Percentiles rank a stretch among this genome's conserved stretches.
Conservation (phyloP, 2,113 vertebrate species). For the Anas platyrhynchos region DNA sequence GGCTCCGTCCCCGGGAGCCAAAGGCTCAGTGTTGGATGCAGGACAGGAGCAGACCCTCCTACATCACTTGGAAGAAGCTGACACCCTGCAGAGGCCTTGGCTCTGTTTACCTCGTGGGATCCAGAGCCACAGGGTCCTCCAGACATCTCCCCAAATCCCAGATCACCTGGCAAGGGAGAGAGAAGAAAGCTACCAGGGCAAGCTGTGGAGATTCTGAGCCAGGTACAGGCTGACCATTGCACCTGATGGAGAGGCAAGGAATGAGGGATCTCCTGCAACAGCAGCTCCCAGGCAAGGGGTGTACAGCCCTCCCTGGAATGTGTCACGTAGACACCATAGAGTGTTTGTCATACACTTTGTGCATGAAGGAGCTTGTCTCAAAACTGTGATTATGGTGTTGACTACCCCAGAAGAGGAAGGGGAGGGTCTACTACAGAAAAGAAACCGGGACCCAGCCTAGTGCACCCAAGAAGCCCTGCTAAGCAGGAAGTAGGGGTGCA, state of each 20-base stretch:
- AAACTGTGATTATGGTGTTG: neutral
- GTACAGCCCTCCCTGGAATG: neutral
- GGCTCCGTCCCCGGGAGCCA: neutral
- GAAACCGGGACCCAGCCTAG: neutral
- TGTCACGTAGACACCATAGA: neutral
- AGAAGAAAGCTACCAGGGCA: neutral
- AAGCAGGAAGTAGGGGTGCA: neutral
- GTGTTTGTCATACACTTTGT: neutral
- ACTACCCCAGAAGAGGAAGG: neutral
- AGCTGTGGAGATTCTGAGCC: neutral
- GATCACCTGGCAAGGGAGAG: neutral
- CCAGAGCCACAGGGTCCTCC: neutral
- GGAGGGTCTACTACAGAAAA: neutral
- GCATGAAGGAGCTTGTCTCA: neutral
- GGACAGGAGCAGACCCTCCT: neutral
- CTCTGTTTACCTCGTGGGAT: rapidly evolving
- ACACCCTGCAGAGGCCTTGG: neutral
- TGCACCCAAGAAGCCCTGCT: neutral
- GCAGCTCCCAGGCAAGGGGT: neutral
- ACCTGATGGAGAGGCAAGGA: rapidly evolving
- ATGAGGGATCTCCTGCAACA: neutral
- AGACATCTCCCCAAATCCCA: rapidly evolving
- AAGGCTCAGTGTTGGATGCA: neutral
- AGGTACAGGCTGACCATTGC: neutral
- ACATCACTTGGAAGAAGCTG: neutral